phyloP scores from a whole-genome alignment of 2,888 invertebrate species.

The Ochropleura plecta region DNA sequence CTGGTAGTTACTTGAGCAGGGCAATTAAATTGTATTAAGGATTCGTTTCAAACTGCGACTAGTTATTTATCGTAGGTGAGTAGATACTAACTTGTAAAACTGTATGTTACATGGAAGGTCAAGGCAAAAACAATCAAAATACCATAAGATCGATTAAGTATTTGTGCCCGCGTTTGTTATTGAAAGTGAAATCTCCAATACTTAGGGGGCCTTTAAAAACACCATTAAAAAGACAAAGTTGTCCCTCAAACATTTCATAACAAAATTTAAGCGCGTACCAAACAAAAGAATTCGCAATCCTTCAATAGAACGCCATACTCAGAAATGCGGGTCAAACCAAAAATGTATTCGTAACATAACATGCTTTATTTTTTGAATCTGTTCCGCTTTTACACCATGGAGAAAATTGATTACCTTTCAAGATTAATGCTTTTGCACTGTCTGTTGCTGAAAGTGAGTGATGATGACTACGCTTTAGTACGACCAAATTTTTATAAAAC shows the following conservation, averaged over 20 bases:
- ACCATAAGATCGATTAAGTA: not conserved
- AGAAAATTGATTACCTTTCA: constrained; percentile 60
- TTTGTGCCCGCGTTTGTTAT: constrained; percentile 4
- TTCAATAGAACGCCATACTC: constrained; percentile 29
- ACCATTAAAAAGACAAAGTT: constrained; percentile 5
- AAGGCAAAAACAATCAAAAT: not conserved
- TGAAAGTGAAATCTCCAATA: not conserved
- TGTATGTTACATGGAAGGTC: not conserved
- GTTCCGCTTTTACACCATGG: constrained; percentile 35
- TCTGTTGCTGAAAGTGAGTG: constrained; percentile 58
- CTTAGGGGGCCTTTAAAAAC: not conserved
- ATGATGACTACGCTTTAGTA: constrained; percentile 50
- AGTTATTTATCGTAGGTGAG: not conserved
- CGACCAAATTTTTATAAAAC: constrained; percentile 41
- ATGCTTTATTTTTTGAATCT: constrained; percentile 36
- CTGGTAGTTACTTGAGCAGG: too few species aligned
- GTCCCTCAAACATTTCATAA: constrained; percentile 20
- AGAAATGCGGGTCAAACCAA: constrained; percentile 28
- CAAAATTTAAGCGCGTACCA: constrained; percentile 9
- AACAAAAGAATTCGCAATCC: constrained; percentile 20
- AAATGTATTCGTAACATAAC: constrained; percentile 6
- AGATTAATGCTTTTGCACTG: constrained; percentile 64
- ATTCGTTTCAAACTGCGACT: not conserved
- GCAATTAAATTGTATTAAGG: not conserved
- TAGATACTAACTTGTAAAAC: not conserved